Percentiles rank a stretch among this genome's conserved stretches.
phyloP scores from a whole-genome alignment of 2,797 vertebrate genomes.

The Fundulus diaphanus region DNA sequence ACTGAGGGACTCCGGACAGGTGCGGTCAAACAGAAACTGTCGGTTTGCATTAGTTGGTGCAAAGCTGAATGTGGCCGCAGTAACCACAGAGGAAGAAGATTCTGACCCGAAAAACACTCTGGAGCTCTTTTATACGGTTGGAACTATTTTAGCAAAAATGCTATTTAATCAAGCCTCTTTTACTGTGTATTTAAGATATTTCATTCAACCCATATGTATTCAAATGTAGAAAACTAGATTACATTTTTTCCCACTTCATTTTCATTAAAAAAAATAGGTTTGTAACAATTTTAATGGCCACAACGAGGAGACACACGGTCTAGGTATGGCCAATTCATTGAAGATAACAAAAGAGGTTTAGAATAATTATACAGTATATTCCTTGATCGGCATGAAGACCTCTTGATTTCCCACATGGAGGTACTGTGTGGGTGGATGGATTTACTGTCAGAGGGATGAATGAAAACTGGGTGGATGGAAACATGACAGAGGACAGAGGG shows the following conservation, averaged over 20 bases:
- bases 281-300: not conserved
- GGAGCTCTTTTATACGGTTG: not conserved
- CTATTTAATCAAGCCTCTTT: not conserved
- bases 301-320: not conserved
- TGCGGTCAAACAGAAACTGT: constrained; percentile 7
- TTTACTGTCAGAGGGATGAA: not conserved
- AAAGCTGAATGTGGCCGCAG: not conserved
- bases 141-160: not conserved
- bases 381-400: not conserved
- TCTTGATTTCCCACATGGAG: not conserved
- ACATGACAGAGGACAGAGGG: not conserved
- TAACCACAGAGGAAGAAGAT: not conserved
- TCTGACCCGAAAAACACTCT: not conserved
- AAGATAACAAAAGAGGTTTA: not conserved
- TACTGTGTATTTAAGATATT: not conserved
- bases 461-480: not conserved
- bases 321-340: not conserved
- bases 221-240: too few species aligned
- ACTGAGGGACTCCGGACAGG: not conserved
- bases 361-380: not conserved
- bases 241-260: too few species aligned
- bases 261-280: not conserved
- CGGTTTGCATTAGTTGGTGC: not conserved
- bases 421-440: not conserved
- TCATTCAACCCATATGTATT: too few species aligned